Evolutionary conservation across 2,888 invertebrate genomes (phyloP).

Genomic region (Dendrolimus pini): DNA sequence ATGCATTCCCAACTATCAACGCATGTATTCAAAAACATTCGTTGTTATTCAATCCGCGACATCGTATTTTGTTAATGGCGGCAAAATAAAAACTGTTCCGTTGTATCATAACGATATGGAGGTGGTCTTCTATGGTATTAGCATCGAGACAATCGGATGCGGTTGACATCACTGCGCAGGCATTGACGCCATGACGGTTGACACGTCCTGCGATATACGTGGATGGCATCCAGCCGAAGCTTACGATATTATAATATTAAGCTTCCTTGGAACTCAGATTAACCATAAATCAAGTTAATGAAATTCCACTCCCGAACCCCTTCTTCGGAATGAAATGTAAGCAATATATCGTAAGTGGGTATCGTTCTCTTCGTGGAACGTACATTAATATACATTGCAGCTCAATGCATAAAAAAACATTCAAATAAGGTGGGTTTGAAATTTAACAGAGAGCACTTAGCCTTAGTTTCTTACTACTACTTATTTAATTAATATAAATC

Average conservation of each 20-base stretch:
- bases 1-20: neutral
- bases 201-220: slow-evolving; percentile 60
- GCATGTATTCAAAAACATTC: neutral
- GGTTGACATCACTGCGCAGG: slow-evolving; percentile 47
- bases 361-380: too few relatives aligned
- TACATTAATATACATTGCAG: neutral
- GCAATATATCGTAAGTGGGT: too few relatives aligned
- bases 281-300: neutral
- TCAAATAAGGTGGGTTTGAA: too few relatives aligned
- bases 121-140: slow-evolving; percentile 47
- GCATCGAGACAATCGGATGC: slow-evolving; percentile 54
- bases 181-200: slow-evolving; percentile 40
- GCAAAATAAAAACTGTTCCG: slow-evolving; percentile 36
- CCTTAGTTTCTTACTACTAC: too few relatives aligned
- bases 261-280: slow-evolving; percentile 29
- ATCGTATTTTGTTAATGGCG: slow-evolving; percentile 42
- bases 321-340: neutral
- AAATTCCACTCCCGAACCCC: neutral
- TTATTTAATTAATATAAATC: too few relatives aligned
- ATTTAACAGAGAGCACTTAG: too few relatives aligned
- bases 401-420: too few relatives aligned
- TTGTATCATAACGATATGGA: slow-evolving; percentile 32
- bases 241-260: slow-evolving; percentile 19
- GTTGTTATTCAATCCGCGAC: slow-evolving; percentile 54
- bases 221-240: slow-evolving; percentile 34